Evolutionary conservation across 2,797 vertebrate species (phyloP), one percentile per base, ranked within the genome.

Genomic region (Danio choprae): DNA sequence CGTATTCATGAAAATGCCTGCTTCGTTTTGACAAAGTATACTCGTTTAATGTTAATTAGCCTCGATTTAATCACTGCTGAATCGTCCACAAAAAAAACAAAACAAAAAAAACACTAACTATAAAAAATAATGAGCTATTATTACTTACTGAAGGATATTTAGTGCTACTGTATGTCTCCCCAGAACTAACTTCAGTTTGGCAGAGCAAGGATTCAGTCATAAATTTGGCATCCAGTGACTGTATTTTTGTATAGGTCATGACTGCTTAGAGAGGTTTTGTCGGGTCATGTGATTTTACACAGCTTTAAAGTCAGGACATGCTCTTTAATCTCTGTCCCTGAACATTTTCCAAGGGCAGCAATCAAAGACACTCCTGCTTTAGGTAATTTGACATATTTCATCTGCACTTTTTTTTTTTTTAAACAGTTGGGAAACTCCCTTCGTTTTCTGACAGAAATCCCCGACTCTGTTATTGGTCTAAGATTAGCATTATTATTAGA

Each of bases 221-320:
- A 80, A 77, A 86, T 78, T 20, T 80, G 59, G 62, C 67, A 84
- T 77, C 44, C 46, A 70, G 62, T 58, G 38, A 50, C 46, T 71
- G 79, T 70, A 72, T 38, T 80, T 79, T 79, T 62, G 64, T 69
- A 70, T 74, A 86, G 79, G 80, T 81, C 71, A 89, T 87, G 82
- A 85, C 72, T 87, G 85, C 84, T 84, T 84, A 86, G 62, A 86
- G 85, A 87, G 79, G 69, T 75, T 63, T 51, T 84, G 74, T 91
- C 77, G 81, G 88, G 87, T 89, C 88, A 87, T 73, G 77, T 85
- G 81, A 72, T 86, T 91, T 90, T 87, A 89, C 87, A 86, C 88
- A 86, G 83, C 87, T 86, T 89, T 89, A 89, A 90, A 91, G 83
- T 89, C 88, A 90, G 87, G 84, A 80, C 77, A 68, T 67, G 74